Evolutionary conservation across 2,797 vertebrate species (phyloP), one percentile per base, ranked within the genome.

Genomic region (Miichthys miiuy): DNA sequence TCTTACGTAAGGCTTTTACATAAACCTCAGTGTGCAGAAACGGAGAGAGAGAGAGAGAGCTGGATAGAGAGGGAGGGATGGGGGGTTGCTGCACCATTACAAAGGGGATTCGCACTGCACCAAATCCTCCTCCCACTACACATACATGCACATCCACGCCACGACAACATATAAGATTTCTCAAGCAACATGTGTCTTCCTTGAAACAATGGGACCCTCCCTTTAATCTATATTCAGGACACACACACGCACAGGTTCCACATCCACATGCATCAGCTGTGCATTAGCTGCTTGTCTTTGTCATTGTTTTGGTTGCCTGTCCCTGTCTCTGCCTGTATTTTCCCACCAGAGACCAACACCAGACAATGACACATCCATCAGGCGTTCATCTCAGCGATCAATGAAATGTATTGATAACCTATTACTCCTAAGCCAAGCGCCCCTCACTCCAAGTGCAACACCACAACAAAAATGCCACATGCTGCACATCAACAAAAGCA

Each of bases 1-100:
- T 91, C 88, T 96, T 95, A 95, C 90, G 83, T 95, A 95, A 95
- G 88, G 80, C 86, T 92, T 94, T 95, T 95, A 94, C 88, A 91
- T 94, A 94, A 93, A 92, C 87, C 88, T 89, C 86, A 68, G 84
- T 16, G 52, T 84, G 86, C 86, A 87, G 82, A 89, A 90, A 86
- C 30, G 63, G 80, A 87, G 81, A 64, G 75, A 85, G 81, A 63
- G 58, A 44, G 42, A 44, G 42, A 44, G 42, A 44, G 42, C 79
- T 52, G 70, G 56, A 60, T 66, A 57, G 65, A 81, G 69, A 63
- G 72, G 61, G 56, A 38, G 64, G 68, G 72, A 57, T 68, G 27
- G 75, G 63, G 72, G 18, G 20, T 52, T 79, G 82, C 91, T 91
- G 93, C 92, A 93, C 88, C 87, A 91, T 90, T 89, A 91, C 88